Base-by-base conservation (phyloP, 2,888 invertebrate species). In the Neuroscelio doddi region DNA sequence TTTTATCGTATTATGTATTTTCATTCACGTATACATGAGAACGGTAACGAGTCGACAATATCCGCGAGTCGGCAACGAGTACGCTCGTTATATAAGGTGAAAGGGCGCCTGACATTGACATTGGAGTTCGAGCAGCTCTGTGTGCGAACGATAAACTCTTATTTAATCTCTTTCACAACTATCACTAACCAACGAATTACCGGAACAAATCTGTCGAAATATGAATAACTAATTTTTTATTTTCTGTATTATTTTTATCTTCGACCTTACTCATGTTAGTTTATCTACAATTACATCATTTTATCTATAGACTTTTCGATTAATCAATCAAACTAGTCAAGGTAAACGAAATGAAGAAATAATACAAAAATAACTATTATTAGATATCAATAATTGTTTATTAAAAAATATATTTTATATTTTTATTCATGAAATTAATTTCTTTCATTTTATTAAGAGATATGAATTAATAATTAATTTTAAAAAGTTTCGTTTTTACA, bases 91-190 rank as follows among this genome's bases (percentile, higher is more conserved):
- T 84, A 83, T 84, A 84, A 84, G 83, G 84, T 83, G 83, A 84
- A 83, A 83, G 84, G 83, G 82, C 80, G 81, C 75, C 80, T 78
- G 83, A 77, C 84, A 84, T 83, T 84, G 84, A 83, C 83, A 83
- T 83, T 83, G 83, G 79, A 79, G 77, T 77, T 77, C 68, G 73
- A 73, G 78, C 75, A 69, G 73, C 72, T 74, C 74, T 75, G 80
- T 74, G 80, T 75, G 80, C 78, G 80, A 81, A 76, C 75, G 74
- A 75, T 75, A 76, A 79, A 77, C 76, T 77, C 77, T 83, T 83
- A 83, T 81, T 83, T 77, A 81, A 82, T 82, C 79, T 80, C 79
- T 81, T 79, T 79, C 80, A 77, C 80, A 81, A 81, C 76, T 71
- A 77, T 77, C 74, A 71, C 69, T 63, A 58, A 64, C 51, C 27